Conservation (phyloP, 2,113 vertebrate genomes). For the Stictonetta naevosa region DNA sequence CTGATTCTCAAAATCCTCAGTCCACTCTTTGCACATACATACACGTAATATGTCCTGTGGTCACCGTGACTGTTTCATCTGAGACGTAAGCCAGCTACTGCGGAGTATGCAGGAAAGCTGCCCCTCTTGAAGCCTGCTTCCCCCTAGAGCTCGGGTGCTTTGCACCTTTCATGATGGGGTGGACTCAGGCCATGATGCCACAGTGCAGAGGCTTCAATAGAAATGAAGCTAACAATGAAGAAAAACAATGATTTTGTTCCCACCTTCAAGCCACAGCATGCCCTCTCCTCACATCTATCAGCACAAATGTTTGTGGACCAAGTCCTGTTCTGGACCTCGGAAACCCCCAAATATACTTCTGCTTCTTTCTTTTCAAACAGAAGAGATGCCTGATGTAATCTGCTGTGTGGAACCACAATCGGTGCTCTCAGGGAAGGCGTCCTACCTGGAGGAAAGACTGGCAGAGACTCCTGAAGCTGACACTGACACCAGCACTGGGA, state of each 20-base stretch:
- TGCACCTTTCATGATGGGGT: background rate
- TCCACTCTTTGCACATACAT: background rate
- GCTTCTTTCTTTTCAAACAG: background rate
- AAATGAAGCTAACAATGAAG: too few species aligned
- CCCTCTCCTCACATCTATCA: background rate
- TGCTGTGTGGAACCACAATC: rapidly evolving
- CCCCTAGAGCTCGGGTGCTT: background rate
- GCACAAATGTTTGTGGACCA: too few species aligned
- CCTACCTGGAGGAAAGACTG: background rate
- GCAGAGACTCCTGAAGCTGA: background rate
- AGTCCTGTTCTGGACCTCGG: background rate
- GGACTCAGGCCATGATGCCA: background rate
- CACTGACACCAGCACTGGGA: background rate
- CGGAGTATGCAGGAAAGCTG: background rate
- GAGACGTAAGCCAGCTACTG: background rate
- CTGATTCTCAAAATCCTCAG: background rate
- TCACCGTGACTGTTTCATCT: background rate
- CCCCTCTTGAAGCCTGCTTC: background rate
- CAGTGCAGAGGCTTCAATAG: background rate
- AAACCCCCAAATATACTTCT: background rate
- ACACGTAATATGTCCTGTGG: rapidly evolving
- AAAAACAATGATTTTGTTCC: background rate
- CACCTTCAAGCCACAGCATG: background rate
- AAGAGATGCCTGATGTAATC: background rate
- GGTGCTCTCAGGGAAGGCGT: background rate